A percentile compares a stretch with the other conserved stretches of the same genome.
Conservation (phyloP, 2,888 invertebrate genomes). For the Oscheius sp. region DNA sequence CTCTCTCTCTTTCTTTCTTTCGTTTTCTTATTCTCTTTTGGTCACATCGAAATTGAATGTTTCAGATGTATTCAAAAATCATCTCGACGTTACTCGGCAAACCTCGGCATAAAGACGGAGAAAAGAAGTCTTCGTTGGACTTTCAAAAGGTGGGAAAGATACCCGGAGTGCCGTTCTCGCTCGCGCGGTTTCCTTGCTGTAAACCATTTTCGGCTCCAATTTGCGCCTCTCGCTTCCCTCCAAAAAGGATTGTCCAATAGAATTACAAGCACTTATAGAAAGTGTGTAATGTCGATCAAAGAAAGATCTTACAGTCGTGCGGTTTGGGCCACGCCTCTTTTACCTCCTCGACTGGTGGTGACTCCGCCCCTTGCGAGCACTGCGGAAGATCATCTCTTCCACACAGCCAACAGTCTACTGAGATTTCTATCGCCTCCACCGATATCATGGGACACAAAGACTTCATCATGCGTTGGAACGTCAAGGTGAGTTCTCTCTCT, state of each 20-base stretch:
- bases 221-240: no score
- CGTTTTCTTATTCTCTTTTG: not conserved
- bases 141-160: conserved; percentile 21
- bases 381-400: conserved; percentile 4
- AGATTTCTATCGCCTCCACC: not conserved
- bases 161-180: not conserved
- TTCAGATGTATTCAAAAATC: conserved; percentile 29
- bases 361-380: conserved; percentile 28
- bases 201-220: no score
- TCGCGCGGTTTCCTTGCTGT: not conserved
- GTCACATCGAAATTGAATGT: not conserved
- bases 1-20: not conserved
- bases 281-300: no score
- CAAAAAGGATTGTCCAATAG: not conserved
- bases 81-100: conserved; percentile 19
- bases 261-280: no score
- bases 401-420: not conserved
- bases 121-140: not conserved
- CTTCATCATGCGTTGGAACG: conserved; percentile 26
- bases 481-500: conserved; percentile 12
- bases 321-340: conserved; percentile 11
- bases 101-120: not conserved
- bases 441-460: conserved; percentile 27
- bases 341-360: conserved; percentile 4
- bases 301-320: no score